Conservation (phyloP, 1,140 invertebrate species). For the Batillaria attramentaria region DNA sequence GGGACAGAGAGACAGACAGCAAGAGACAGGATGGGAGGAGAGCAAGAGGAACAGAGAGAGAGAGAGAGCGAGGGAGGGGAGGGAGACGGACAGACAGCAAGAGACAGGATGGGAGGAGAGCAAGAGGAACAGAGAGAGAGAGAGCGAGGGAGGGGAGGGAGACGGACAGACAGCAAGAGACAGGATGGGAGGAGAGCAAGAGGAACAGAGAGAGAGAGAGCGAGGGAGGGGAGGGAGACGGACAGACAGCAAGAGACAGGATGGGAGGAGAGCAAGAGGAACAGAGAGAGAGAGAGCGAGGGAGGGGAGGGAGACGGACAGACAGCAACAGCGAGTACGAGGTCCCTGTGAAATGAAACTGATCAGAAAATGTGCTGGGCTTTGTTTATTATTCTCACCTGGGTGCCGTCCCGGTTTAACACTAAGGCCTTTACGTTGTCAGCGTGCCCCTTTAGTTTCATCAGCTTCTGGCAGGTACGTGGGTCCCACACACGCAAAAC, state of each 20-base stretch:
- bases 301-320: background rate
- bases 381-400: constrained; percentile 68
- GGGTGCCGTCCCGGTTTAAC: constrained; percentile 91
- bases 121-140: too few species aligned
- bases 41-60: too few species aligned
- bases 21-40: too few species aligned
- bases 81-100: too few species aligned
- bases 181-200: too few species aligned
- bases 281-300: background rate
- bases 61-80: too few species aligned
- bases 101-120: too few species aligned
- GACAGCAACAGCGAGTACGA: background rate
- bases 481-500: constrained; percentile 98
- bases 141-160: too few species aligned
- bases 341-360: background rate
- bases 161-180: too few species aligned
- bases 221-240: too few species aligned
- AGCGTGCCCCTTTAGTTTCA: constrained; percentile 97
- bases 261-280: background rate
- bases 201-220: too few species aligned
- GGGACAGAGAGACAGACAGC: too few species aligned
- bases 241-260: background rate
- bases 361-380: background rate
- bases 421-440: constrained; percentile 98
- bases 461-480: constrained; percentile 91